Percentiles rank a stretch among this genome's conserved stretches.
Evolutionary conservation across 2,888 invertebrate species (phyloP).

Genomic region (Pyralis farinalis): DNA sequence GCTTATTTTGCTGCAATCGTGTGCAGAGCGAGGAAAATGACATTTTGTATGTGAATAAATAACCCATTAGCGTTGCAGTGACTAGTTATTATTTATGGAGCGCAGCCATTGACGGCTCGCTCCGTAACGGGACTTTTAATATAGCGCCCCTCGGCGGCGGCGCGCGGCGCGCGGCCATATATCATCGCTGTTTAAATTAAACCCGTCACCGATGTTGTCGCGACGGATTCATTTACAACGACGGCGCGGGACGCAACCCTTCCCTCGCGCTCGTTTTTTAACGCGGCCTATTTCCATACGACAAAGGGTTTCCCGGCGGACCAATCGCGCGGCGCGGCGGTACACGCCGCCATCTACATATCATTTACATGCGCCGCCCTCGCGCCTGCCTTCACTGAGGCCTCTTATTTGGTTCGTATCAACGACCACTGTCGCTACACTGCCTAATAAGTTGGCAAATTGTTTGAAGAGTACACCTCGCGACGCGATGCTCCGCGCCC

Average conservation of each 20-base stretch:
- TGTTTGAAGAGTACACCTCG: no score
- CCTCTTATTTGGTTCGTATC: no score
- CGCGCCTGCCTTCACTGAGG: slow-evolving; percentile 5
- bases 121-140: slow-evolving; percentile 37
- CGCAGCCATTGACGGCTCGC: not conserved
- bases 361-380: slow-evolving; percentile 45
- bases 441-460: no score
- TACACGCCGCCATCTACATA: slow-evolving; percentile 47
- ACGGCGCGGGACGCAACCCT: slow-evolving; percentile 25
- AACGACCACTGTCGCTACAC: no score
- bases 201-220: slow-evolving; percentile 49
- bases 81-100: not conserved
- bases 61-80: not conserved
- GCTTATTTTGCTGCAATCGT: no score
- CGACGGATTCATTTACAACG: slow-evolving; percentile 42
- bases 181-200: slow-evolving; percentile 62
- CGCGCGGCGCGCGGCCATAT: slow-evolving; percentile 24
- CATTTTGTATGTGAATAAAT: slow-evolving; percentile 1
- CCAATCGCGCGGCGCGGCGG: slow-evolving; percentile 39
- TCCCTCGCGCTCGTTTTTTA: slow-evolving; percentile 27
- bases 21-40: no score
- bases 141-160: not conserved
- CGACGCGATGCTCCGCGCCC: no score
- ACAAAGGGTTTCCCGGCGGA: slow-evolving; percentile 17
- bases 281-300: slow-evolving; percentile 24